These are phyloP conservation scores for Mormyrops attenuatus DNA, from an alignment of 2,797 vertebrate species.

Conservation along the genomic window DNA sequence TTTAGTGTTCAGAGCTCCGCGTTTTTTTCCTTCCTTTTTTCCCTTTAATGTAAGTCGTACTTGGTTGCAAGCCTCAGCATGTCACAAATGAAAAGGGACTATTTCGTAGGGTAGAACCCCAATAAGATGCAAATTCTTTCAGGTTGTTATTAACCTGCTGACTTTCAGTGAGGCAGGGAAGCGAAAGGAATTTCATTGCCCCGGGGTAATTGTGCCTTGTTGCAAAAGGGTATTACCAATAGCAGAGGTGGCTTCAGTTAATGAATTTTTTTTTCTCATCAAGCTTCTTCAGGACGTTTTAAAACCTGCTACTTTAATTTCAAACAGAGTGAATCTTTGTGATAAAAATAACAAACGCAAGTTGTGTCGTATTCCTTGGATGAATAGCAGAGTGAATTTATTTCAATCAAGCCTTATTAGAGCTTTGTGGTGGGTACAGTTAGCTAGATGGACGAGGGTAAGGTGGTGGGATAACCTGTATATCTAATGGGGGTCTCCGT, in stretches of 20 bases:
- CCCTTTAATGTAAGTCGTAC: constrained; percentile 35
- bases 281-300: not conserved
- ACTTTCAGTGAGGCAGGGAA: constrained; percentile 32
- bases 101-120: constrained; percentile 24
- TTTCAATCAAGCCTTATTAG: not conserved
- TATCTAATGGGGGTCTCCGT: constrained; percentile 27
- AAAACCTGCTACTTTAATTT: not conserved
- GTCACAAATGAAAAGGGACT: constrained; percentile 27
- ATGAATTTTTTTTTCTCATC: not conserved
- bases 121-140: constrained; percentile 39
- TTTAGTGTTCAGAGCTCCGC: constrained; percentile 18
- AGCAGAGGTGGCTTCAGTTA: not conserved
- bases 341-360: not conserved
- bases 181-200: constrained; percentile 35
- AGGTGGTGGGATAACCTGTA: not conserved
- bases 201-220: constrained; percentile 33
- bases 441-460: not conserved
- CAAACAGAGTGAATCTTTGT: not conserved
- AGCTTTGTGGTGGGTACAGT: not conserved
- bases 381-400: not conserved
- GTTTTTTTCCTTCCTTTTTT: constrained; percentile 29
- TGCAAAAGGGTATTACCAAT: constrained; percentile 32
- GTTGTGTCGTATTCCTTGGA: not conserved
- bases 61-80: constrained; percentile 45
- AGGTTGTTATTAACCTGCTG: constrained; percentile 42